Evolutionary conservation across 2,888 invertebrate species (phyloP), one percentile per base, ranked within the genome.

Genomic region (Sminthurinus aureus): DNA sequence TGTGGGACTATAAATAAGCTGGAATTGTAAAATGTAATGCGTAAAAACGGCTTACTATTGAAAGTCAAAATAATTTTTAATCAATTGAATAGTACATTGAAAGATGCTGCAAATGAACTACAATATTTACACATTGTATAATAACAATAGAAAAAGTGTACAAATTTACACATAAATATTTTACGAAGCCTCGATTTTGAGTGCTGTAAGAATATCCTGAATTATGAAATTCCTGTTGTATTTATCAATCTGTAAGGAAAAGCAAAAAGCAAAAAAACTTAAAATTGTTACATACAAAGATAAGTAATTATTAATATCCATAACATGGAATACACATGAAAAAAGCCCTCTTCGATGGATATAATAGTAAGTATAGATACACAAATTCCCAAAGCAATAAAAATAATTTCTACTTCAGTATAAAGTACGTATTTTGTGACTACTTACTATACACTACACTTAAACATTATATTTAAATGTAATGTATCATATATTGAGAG

Each of bases 371-470:
- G 38, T 38, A 38, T 38, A 38, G 38, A 38, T 38, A 38, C 38
- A 38, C 38, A 38, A 38, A 67, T 67, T 67, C 67, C 8, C 22
- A 67, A 67, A 67, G 67, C 67, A 67, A 67, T 67, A 67, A 67
- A 67, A 3, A 67, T 38, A 6, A 6, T 38, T 38, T 38, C 1
- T 38, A 38, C 1, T 38, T 38, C 38, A 38, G 38, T 38, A 38
- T 38, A 38, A 38, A 38, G 38, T 38, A 38, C 1, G 38, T 38
- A 38, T 38, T 38, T 4, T 38, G 38, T 38, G 38, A 38, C 38
- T 38, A 38, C 6, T 38, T 1, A 38, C 38, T 38, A 38, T 38
- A 38, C 6, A 38, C 1, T 38, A 67, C 15, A n/a, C 20, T 66
- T 66, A 66, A 18, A 18, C 66, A 66, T 66, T 66, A 38, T 38